Base-by-base conservation (phyloP, 1,140 invertebrate genomes). In the Odontomachus brunneus region DNA sequence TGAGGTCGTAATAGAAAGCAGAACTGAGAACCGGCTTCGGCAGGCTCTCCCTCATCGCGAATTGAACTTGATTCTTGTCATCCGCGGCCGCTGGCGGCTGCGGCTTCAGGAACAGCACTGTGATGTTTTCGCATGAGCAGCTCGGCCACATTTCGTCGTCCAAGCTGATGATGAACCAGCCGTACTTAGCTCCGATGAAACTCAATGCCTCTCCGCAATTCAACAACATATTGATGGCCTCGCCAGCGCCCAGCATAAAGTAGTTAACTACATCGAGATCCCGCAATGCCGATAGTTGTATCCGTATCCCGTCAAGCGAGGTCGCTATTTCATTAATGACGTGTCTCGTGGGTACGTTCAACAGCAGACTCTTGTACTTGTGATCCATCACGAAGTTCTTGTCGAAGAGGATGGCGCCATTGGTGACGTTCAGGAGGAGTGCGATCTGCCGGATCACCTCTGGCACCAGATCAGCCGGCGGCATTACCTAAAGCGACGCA, bases 341-440 rank as follows among this genome's bases (percentile, higher is more conserved):
- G 90, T 98, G 97, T 2, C 97, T 95, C 0, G 97, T 98, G 19
- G 97, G 97, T 33, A 98, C 96, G 92, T 98, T 98, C 91, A 98
- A 95, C 15, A 98, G 93, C 1, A 98, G 92, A 9, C 97, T 97
- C 92, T 98, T 98, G 93, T 98, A 98, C 93, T 98, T 98, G 94
- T 98, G 97, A 87, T 98, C 97, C 97, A 98, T 98, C 0, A 97
- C 96, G 89, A 98, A 98, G 26, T 96, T 96, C 14, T 97, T 95
- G 89, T 99, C 98, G 92, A 98, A 98, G 9, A 99, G 94, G 59
- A 99, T 97, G 2, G 97, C 98, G 22, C 98, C 97, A 93, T 98
- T 98, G 17, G 97, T 98, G 60, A 98, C 97, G 88, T 98, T 98
- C 92, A 98, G 96, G 33, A 95, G 94, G 2, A 95, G 94, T 1